Evolutionary conservation across 2,113 vertebrate species (phyloP), one percentile per base, ranked within the genome.

Genomic region (Jaculus jaculus): DNA sequence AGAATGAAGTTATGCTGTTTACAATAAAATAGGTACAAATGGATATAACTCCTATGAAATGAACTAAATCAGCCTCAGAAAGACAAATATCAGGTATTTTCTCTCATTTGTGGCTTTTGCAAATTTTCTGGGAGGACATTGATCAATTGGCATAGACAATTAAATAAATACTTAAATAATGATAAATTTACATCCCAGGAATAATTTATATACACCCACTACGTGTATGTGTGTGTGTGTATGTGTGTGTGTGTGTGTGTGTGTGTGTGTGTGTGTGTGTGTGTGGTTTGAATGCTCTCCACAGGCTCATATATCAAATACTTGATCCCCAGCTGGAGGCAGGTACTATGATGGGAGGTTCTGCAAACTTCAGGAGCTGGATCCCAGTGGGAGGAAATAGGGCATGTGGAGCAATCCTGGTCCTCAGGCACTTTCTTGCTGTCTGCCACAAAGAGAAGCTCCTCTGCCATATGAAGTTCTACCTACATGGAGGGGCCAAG

Each of bases 81-180:
- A 60, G 21, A 79, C 17, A 20, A 58, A 58, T 34, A n/a, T 78
- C 10, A 5, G 18, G 17, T 78, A 26, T 61, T 80, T 60, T 24
- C 32, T 80, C n/a, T 61, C 34, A 80, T 34, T 37, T 80, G 37
- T 80, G n/a, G 13, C 23, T 23, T 90, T 78, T 69, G 4, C 72
- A n/a, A 83, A 66, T 65, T 79, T 94, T 20, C 47, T 78, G 84
- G 73, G 95, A 91, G 91, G 17, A 73, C 77, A 83, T 15, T 58
- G 51, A 65, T 71, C 61, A 37, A 24, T 86, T 73, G 26, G 8
- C 37, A 15, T 61, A 42, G 60, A 89, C 77, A 32, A 11, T n/a
- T 60, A 71, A 68, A 82, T 9, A 90, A 68, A 68, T 3, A 66
- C 7, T 54, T 11, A 32, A 68, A 68, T 68, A 15, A 13, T 66